Percentiles rank a stretch among this genome's conserved stretches.
These are phyloP conservation scores for Agrilus planipennis DNA, from an alignment of 1,140 invertebrate genomes.

Conservation along the genomic window DNA sequence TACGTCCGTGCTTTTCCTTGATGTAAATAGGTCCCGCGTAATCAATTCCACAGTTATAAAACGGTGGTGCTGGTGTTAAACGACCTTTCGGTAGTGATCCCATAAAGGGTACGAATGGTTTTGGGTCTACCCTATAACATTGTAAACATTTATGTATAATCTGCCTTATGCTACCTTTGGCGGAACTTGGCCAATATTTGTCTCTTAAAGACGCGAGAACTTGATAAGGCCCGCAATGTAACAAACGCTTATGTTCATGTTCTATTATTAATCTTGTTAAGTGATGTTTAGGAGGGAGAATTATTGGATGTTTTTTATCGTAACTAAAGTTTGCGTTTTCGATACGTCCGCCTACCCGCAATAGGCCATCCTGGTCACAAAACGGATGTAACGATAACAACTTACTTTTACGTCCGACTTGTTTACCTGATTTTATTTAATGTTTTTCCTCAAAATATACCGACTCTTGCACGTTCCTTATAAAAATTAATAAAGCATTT, in stretches of 20 bases:
- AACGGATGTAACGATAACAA: slow-evolving; percentile 14
- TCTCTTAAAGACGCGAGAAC: slow-evolving; percentile 8
- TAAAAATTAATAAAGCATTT: background rate
- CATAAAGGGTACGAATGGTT: slow-evolving; percentile 19
- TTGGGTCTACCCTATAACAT: slow-evolving; percentile 18
- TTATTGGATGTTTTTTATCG: slow-evolving; percentile 17
- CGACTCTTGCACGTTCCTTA: background rate
- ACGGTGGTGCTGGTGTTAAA: slow-evolving; percentile 12
- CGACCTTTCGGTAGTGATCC: slow-evolving; percentile 18
- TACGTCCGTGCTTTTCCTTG: slow-evolving; percentile 12
- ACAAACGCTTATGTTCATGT: slow-evolving; percentile 13
- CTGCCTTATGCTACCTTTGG: slow-evolving; percentile 7
- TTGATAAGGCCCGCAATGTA: slow-evolving; percentile 19
- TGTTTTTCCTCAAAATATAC: slow-evolving; percentile 5
- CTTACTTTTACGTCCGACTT: too few species aligned
- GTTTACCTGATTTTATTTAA: too few species aligned
- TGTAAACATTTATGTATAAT: slow-evolving; percentile 19
- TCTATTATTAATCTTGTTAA: slow-evolving; percentile 19
- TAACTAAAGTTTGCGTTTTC: slow-evolving; percentile 9
- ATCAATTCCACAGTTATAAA: slow-evolving; percentile 14
- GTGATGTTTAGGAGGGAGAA: slow-evolving; percentile 15
- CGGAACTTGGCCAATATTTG: slow-evolving; percentile 12
- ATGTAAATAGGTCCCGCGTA: slow-evolving; percentile 21
- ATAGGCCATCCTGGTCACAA: slow-evolving; percentile 14
- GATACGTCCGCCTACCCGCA: slow-evolving; percentile 19